Conservation (phyloP, 1,140 invertebrate species). For the Pseudomyrmex dendroicus region DNA sequence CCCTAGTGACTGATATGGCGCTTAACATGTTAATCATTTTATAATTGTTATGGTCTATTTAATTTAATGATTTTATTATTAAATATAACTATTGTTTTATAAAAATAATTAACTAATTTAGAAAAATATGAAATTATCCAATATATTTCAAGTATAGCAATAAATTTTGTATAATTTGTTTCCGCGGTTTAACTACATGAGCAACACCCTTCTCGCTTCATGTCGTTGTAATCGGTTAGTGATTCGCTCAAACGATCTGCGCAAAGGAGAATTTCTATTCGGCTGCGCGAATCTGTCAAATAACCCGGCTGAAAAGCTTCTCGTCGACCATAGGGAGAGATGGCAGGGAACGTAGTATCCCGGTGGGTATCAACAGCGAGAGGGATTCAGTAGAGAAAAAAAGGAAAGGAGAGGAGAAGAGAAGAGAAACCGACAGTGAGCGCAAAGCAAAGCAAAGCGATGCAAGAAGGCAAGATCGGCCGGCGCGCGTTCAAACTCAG, state of each 20-base stretch:
- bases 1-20: no score
- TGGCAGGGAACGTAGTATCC: slow-evolving; percentile 54
- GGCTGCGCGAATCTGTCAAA: slow-evolving; percentile 20
- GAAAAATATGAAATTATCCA: no score
- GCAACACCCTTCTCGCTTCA: slow-evolving; percentile 19
- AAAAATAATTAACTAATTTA: no score
- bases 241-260: slow-evolving; percentile 28
- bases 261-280: slow-evolving; percentile 54
- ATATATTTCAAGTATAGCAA: no score
- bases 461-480: slow-evolving; percentile 80
- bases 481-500: slow-evolving; percentile 80
- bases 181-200: neutral
- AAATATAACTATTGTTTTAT: no score
- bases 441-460: slow-evolving; percentile 67
- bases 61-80: no score
- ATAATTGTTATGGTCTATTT: no score
- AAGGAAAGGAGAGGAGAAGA: slow-evolving; percentile 56
- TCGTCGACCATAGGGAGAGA: slow-evolving; percentile 62
- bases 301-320: slow-evolving; percentile 52
- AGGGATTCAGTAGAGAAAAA: slow-evolving; percentile 51
- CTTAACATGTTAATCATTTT: no score
- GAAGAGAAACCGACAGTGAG: slow-evolving; percentile 56
- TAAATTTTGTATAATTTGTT: neutral
- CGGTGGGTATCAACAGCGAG: slow-evolving; percentile 51
- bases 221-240: slow-evolving; percentile 16